Base-by-base conservation (phyloP, 2,888 invertebrate genomes). In the Entomobrya proxima region DNA sequence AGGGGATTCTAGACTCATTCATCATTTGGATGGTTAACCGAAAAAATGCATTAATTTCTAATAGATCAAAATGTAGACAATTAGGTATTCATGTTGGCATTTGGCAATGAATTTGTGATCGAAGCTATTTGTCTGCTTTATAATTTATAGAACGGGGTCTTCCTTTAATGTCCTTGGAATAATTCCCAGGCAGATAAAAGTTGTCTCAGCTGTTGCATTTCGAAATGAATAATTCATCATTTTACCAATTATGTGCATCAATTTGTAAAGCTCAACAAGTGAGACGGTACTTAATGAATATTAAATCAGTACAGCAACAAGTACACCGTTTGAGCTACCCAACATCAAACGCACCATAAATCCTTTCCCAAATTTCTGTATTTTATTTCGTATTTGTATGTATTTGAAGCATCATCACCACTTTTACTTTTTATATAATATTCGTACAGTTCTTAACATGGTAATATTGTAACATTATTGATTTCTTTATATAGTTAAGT, bases 381-480 rank as follows among this genome's bases (percentile, higher is more conserved):
- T 1, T n/a, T 64, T 64, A 37, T 18, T 40, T 67, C 35, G 27
- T 5, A 21, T 40, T 40, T 67, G 15, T 58, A 55, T 64, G 21
- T 67, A 21, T n/a, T 67, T 67, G 67, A 67, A 67, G 67, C 67
- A 67, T 67, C 67, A 64, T 67, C 67, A 67, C 67, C 67, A 67
- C 15, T 67, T 67, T 32, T 58, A 58, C 4, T 50, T 37, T 7
- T 37, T 37, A 15, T 47, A 27, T 27, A 9, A 35, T 64, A 27
- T 35, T 64, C 64, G 35, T 64, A 64, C 64, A 64, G 21, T 32
- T 64, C 35, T 64, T 64, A 15, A 64, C 2, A 7, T 64, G 15
- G 7, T 40, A 40, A 40, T 11, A 15, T 40, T 15, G 15, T 40
- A 11, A 35, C 15, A 64, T 32, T 37, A 67, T 67, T 21, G 40